Conservation (phyloP, 2,797 vertebrate genomes). For the Threskiornis aethiopicus region DNA sequence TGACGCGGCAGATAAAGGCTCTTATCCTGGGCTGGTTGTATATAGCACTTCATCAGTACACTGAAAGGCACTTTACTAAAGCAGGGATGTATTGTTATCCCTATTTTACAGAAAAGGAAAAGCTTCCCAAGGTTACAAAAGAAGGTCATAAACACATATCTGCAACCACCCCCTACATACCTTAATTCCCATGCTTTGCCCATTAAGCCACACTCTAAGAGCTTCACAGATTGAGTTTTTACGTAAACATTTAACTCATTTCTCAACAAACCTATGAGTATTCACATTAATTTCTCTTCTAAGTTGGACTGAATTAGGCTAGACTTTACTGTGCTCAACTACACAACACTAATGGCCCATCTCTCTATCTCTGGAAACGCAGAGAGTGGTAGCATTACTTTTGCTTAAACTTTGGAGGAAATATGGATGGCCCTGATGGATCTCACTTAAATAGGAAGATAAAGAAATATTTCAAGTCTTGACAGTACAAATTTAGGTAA, state of each 20-base stretch:
- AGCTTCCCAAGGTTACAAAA: slow-evolving; percentile 30
- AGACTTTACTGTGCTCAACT: not conserved
- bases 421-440: not conserved
- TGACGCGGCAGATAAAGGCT: slow-evolving; percentile 13
- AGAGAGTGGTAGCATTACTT: not conserved
- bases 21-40: slow-evolving; percentile 1
- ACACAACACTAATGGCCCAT: not conserved
- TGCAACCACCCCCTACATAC: not conserved
- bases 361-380: not conserved
- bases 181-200: not conserved
- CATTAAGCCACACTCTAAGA: not conserved
- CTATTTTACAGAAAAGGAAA: not conserved
- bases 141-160: not conserved
- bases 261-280: not conserved
- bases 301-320: not conserved
- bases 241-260: not conserved
- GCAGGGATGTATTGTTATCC: not conserved
- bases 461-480: not conserved
- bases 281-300: not conserved
- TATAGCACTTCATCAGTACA: slow-evolving; percentile 12
- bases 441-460: not conserved
- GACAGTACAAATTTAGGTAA: not conserved
- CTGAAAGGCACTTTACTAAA: slow-evolving; percentile 14
- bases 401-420: not conserved
- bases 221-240: not conserved